Evolutionary conservation across 2,797 vertebrate genomes (phyloP), one percentile per base, ranked within the genome.

Genomic region (Sandelia bainsii): DNA sequence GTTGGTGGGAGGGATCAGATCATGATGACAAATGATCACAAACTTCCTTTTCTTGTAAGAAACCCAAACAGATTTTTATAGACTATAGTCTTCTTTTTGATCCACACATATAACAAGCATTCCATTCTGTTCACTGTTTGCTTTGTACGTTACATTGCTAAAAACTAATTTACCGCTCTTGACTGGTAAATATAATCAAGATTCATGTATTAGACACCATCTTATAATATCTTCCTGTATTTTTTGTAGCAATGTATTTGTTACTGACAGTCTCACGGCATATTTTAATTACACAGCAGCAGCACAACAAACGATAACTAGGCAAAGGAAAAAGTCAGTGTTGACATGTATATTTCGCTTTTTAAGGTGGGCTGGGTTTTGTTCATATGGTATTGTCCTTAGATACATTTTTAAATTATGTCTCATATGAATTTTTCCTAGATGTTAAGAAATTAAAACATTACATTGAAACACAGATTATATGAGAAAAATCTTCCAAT

Each of bases 11-110:
- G 72, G 65, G 80, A 86, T 82, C 72, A 71, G 32, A 87, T 83
- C 69, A 48, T 54, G 23, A 79, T 80, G 80, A 81, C 86, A 91
- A 83, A 87, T 84, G 87, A 92, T 92, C 89, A 86, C 81, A 90
- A 89, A 89, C 85, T 71, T 85, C 73, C 80, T 83, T 81, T 85
- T 81, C 61, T 69, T 80, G 62, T 81, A 58, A 76, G 81, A 80
- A 81, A 87, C 69, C 88, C 63, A 81, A 71, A 80, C 74, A 84
- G 61, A 61, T 86, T 79, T 85, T 89, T 77, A 64, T 76, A 72
- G 69, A 72, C 63, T 83, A 70, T 80, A 63, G 60, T 85, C 52
- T 59, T 59, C 51, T 69, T 82, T 89, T 85, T 91, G 80, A 85
- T 91, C 75, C 70, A 57, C 63, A 60, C 81, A 6, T 80, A 84